Conservation (phyloP, 2,113 vertebrate genomes). For the Thalassoma bifasciatum region DNA sequence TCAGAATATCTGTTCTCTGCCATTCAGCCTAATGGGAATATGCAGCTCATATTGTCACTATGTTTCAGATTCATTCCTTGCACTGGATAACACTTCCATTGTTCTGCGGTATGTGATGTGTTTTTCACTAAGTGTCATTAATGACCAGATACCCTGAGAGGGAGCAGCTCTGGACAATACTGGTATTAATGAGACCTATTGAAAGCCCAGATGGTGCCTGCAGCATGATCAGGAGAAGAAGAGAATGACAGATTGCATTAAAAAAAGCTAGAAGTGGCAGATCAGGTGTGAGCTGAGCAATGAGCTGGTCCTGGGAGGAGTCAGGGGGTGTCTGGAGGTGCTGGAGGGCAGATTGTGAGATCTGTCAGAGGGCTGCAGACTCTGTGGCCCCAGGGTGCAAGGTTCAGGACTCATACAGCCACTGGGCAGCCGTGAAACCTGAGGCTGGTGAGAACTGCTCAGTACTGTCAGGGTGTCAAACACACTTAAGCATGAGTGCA, state of each 20-base stretch:
- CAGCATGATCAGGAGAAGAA: slow-evolving; percentile 44
- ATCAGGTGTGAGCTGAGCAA: slow-evolving; percentile 73
- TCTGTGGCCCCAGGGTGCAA: slow-evolving; percentile 66
- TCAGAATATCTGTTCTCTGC: slow-evolving; percentile 49
- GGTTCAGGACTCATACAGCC: slow-evolving; percentile 61
- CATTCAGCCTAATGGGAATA: slow-evolving; percentile 51
- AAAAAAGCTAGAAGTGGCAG: slow-evolving; percentile 54
- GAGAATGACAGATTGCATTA: slow-evolving; percentile 64
- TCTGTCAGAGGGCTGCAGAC: slow-evolving; percentile 71
- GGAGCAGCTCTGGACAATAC: slow-evolving; percentile 63
- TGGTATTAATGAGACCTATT: slow-evolving; percentile 79
- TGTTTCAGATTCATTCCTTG: slow-evolving; percentile 71
- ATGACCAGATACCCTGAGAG: slow-evolving; percentile 74
- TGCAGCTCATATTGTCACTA: slow-evolving; percentile 57
- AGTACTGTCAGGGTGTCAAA: slow-evolving; percentile 60
- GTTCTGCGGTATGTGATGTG: slow-evolving; percentile 72
- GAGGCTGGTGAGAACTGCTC: slow-evolving; percentile 79
- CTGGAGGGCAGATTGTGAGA: slow-evolving; percentile 64
- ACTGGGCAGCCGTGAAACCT: slow-evolving; percentile 71
- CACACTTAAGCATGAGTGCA: slow-evolving; percentile 51
- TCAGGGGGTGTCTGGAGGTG: slow-evolving; percentile 33
- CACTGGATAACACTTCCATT: slow-evolving; percentile 66
- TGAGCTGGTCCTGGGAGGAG: slow-evolving; percentile 42
- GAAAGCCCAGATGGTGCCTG: slow-evolving; percentile 79
- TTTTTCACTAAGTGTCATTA: slow-evolving; percentile 76